Percentiles rank a stretch among this genome's conserved stretches.
phyloP scores from a whole-genome alignment of 2,797 vertebrate species.

The Thunnus albacares region DNA sequence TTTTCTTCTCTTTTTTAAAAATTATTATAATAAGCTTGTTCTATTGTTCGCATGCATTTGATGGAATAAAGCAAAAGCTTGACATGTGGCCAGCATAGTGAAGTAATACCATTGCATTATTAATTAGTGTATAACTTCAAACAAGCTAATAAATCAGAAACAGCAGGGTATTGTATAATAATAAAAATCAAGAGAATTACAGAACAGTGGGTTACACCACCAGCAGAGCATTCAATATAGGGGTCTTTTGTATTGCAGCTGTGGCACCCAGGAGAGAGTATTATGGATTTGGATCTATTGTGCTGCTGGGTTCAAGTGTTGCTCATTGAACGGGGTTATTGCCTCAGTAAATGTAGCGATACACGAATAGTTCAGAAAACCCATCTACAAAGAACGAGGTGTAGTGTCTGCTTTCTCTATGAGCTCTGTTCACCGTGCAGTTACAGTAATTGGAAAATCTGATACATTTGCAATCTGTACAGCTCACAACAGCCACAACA shows the following conservation, averaged over 20 bases:
- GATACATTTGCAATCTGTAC: constrained; percentile 40
- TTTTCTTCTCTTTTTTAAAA: neutral
- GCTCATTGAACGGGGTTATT: constrained; percentile 45
- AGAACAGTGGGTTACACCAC: constrained; percentile 43
- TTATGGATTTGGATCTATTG: constrained; percentile 46
- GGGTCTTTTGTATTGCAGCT: constrained; percentile 36
- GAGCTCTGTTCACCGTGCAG: constrained; percentile 7
- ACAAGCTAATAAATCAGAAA: constrained; percentile 46
- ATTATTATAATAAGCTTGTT: neutral
- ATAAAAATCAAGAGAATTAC: constrained; percentile 46
- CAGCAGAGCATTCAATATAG: constrained; percentile 37
- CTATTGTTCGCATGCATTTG: constrained; percentile 10
- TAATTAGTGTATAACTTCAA: constrained; percentile 51
- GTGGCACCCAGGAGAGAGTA: constrained; percentile 24
- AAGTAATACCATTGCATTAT: constrained; percentile 17
- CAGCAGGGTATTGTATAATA: constrained; percentile 33
- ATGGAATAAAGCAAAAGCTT: constrained; percentile 8
- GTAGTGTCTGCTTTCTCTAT: neutral
- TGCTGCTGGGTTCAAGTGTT: constrained; percentile 53
- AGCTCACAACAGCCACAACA: constrained; percentile 44
- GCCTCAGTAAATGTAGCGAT: constrained; percentile 42
- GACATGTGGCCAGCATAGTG: neutral
- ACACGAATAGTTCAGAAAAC: constrained; percentile 29
- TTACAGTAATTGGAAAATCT: constrained; percentile 52
- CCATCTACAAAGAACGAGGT: constrained; percentile 33